These are phyloP conservation scores for Meloidogyne chitwoodi DNA, from an alignment of 1,140 invertebrate species.

Conservation along the genomic window DNA sequence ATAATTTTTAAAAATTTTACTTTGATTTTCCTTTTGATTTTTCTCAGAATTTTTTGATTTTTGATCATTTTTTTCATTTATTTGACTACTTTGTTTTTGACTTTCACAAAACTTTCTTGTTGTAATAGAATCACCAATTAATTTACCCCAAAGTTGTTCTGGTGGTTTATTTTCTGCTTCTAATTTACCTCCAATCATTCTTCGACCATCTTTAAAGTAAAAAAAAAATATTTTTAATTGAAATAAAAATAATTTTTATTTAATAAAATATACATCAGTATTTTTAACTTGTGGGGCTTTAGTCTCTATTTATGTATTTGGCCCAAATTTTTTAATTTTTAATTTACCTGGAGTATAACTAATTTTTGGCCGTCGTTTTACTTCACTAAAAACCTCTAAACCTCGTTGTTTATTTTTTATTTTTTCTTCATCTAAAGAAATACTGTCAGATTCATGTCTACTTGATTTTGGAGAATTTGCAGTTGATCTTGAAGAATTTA, in stretches of 20 bases:
- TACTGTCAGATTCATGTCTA: background rate
- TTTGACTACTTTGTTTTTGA: background rate
- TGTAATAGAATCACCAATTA: background rate
- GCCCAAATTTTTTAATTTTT: background rate
- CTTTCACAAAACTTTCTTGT: background rate
- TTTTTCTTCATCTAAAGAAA: background rate
- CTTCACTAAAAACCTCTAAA: background rate
- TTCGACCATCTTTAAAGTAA: background rate
- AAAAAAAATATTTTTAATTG: background rate
- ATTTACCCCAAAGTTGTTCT: background rate
- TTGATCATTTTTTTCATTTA: background rate
- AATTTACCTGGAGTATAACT: background rate
- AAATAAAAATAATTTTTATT: too few relatives aligned
- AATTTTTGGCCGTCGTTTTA: background rate
- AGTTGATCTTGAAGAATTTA: background rate
- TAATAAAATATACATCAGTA: too few relatives aligned
- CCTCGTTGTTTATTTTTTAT: background rate
- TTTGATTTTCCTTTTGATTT: background rate
- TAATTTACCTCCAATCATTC: background rate
- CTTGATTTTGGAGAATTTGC: background rate
- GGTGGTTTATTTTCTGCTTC: background rate
- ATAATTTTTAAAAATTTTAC: background rate
- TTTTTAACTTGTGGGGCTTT: too few relatives aligned
- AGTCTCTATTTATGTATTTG: too few relatives aligned
- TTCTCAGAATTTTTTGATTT: background rate